Percentiles rank a stretch among this genome's conserved stretches.
These are phyloP conservation scores for Pantherophis guttatus DNA, from an alignment of 2,113 vertebrate genomes.

Conservation along the genomic window DNA sequence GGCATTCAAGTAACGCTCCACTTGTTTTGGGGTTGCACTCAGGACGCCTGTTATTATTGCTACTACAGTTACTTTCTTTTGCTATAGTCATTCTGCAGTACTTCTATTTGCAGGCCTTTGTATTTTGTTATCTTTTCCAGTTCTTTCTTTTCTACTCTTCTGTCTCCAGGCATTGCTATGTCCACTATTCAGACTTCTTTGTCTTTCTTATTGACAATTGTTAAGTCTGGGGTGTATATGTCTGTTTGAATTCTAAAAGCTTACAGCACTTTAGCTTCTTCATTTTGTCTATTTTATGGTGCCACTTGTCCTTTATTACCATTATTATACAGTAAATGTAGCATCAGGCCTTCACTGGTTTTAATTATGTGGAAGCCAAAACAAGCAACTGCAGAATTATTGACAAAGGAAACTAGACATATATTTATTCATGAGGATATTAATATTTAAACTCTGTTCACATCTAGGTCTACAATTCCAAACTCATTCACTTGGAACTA, in stretches of 20 bases:
- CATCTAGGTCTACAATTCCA: neutral
- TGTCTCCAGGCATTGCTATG: neutral
- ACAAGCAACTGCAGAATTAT: neutral
- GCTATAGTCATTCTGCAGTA: neutral
- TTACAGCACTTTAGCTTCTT: neutral
- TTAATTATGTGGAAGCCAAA: neutral
- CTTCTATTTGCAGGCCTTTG: neutral
- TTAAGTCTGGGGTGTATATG: neutral
- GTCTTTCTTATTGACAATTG: neutral
- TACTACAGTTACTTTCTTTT: neutral
- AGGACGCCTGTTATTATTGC: neutral
- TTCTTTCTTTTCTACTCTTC: neutral
- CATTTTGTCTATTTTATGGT: neutral
- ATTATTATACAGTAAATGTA: neutral
- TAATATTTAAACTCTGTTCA: conserved; percentile 8
- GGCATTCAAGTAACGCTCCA: neutral
- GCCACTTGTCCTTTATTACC: neutral
- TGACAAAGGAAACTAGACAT: neutral
- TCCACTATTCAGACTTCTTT: neutral
- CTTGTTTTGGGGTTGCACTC: neutral
- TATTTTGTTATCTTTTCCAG: neutral
- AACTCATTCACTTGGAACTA: neutral
- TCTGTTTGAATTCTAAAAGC: neutral
- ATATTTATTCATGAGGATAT: neutral
- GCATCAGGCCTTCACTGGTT: neutral